Percentiles rank a stretch among this genome's conserved stretches.
Evolutionary conservation across 2,888 invertebrate species (phyloP).

Genomic region (Acrocera orbiculus): DNA sequence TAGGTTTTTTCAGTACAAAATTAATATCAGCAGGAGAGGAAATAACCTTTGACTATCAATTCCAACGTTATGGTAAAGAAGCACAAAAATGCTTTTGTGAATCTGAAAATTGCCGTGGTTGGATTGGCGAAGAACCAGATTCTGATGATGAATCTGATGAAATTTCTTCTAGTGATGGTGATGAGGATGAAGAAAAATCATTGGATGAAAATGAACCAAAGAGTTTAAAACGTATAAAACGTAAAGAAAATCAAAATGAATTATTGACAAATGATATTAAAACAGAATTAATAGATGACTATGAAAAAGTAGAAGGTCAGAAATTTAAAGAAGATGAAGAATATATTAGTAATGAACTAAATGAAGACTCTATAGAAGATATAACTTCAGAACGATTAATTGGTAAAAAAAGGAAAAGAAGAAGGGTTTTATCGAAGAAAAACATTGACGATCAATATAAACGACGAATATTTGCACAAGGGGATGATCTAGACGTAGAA

Average conservation of each 20-base stretch:
- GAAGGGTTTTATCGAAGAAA: conserved; percentile 23
- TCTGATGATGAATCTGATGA: conserved; percentile 44
- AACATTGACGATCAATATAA: conserved; percentile 12
- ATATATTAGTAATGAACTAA: background rate
- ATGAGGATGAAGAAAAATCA: conserved; percentile 17
- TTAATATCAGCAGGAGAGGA: conserved; percentile 77
- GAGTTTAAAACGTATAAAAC: conserved; percentile 13
- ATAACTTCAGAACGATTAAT: background rate
- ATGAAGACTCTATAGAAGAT: background rate
- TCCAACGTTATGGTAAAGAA: conserved; percentile 90
- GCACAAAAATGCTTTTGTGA: conserved; percentile 95
- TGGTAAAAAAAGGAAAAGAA: conserved; percentile 5
- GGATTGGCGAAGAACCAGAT: conserved; percentile 82
- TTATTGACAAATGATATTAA: conserved; percentile 16
- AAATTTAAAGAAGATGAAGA: background rate
- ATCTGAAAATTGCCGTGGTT: conserved; percentile 75
- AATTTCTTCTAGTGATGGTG: conserved; percentile 25
- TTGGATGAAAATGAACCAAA: conserved; percentile 22
- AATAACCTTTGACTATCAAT: conserved; percentile 97
- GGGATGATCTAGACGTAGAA: conserved; percentile 46
- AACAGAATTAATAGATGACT: background rate
- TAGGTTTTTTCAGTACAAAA: conserved; percentile 89
- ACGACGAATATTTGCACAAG: conserved; percentile 9
- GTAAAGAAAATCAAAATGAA: conserved; percentile 18
- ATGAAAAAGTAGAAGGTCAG: background rate